phyloP scores from a whole-genome alignment of 2,888 invertebrate species.

The Byasa hedistus region DNA sequence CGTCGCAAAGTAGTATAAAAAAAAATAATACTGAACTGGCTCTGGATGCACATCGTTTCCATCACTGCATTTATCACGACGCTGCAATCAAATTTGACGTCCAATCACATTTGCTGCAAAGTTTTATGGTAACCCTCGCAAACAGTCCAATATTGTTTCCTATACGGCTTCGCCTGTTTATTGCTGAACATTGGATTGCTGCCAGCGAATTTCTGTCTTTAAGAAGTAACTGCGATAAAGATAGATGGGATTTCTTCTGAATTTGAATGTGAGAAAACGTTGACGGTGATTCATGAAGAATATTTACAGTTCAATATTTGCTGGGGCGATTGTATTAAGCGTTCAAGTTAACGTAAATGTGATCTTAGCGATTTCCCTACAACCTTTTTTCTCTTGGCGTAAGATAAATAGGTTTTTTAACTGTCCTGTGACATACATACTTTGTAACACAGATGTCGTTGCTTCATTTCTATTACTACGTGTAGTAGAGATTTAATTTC shows the following conservation, averaged over 20 bases:
- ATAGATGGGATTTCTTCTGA: constrained; percentile 16
- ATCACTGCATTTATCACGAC: constrained; percentile 13
- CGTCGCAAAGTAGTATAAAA: too few relatives aligned
- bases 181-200: constrained; percentile 18
- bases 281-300: constrained; percentile 3
- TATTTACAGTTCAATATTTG: neutral
- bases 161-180: constrained; percentile 15
- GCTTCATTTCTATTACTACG: too few relatives aligned
- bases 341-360: too few relatives aligned
- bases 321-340: too few relatives aligned
- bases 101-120: constrained; percentile 24
- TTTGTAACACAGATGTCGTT: too few relatives aligned
- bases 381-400: too few relatives aligned
- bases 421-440: too few relatives aligned
- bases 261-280: constrained; percentile 19
- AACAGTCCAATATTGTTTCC: constrained; percentile 21
- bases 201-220: constrained; percentile 19
- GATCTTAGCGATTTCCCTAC: too few relatives aligned
- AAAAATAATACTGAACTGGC: too few relatives aligned
- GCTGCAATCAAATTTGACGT: constrained; percentile 15
- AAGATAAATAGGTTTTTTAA: too few relatives aligned
- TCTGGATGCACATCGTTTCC: too few relatives aligned
- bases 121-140: constrained; percentile 17
- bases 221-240: constrained; percentile 18
- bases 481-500: too few relatives aligned